phyloP scores from a whole-genome alignment of 2,888 invertebrate genomes.

The Lycaena phlaeas region DNA sequence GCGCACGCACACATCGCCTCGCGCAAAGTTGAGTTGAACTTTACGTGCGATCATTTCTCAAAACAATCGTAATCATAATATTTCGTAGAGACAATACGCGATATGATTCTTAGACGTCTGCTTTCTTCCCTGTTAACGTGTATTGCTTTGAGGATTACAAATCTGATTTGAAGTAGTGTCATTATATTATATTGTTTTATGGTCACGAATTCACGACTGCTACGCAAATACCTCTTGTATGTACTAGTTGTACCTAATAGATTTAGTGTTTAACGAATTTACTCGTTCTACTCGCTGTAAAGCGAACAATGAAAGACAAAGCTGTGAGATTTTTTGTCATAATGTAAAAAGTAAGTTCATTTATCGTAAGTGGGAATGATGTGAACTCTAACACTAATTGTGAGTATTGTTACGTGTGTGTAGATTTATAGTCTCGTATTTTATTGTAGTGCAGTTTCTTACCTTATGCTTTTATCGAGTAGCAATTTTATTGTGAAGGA shows the following conservation, averaged over 20 bases:
- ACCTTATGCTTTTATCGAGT: background rate
- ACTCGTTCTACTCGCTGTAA: slow-evolving; percentile 60
- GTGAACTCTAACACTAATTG: background rate
- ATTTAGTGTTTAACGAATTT: slow-evolving; percentile 64
- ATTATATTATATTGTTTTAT: slow-evolving; percentile 13
- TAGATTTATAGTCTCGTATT: no score
- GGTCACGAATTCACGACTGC: slow-evolving; percentile 20
- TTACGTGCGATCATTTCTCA: no score
- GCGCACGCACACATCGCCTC: no score
- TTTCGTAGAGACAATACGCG: no score
- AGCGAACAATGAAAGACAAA: slow-evolving; percentile 74
- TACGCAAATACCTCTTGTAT: slow-evolving; percentile 27
- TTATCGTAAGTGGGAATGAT: slow-evolving; percentile 25
- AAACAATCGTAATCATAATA: no score
- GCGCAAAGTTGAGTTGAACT: no score
- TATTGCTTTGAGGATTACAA: background rate
- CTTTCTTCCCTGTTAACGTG: background rate
- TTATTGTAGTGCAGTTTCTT: background rate
- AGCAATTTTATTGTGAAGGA: background rate
- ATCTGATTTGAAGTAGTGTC: slow-evolving; percentile 8
- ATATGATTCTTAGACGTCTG: no score
- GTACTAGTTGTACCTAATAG: slow-evolving; percentile 47
- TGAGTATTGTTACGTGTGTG: background rate
- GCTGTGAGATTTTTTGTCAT: slow-evolving; percentile 70
- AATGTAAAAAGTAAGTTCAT: slow-evolving; percentile 67